A percentile compares a stretch with the other conserved stretches of the same genome.
Evolutionary conservation across 2,113 vertebrate species (phyloP).

Genomic region (Burhinus bistriatus): DNA sequence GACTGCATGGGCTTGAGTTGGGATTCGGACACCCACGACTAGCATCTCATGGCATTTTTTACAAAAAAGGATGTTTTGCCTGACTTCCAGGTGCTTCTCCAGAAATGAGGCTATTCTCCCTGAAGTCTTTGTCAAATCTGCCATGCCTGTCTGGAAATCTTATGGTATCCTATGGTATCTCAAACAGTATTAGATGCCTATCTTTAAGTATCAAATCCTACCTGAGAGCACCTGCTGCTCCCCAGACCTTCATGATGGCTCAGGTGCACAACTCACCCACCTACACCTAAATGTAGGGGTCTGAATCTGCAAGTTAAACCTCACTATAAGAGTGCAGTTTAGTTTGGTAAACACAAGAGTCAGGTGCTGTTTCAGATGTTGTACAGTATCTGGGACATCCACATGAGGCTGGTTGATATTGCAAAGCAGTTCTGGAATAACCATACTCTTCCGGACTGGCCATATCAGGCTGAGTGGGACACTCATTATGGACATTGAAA

Average conservation of each 20-base stretch:
- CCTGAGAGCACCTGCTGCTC: neutral
- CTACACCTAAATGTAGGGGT: neutral
- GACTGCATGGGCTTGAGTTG: neutral
- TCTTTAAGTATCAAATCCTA: neutral
- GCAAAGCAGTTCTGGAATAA: neutral
- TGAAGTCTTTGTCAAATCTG: neutral
- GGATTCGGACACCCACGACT: neutral
- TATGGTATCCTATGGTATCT: neutral
- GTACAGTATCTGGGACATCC: neutral
- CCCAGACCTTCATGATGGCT: neutral
- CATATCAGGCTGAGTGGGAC: neutral
- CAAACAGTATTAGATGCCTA: neutral
- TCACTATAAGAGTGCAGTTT: neutral
- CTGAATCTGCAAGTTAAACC: neutral
- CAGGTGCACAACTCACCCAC: neutral
- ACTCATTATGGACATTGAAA: neutral
- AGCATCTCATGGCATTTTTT: neutral
- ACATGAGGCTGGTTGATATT: neutral
- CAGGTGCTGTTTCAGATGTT: neutral
- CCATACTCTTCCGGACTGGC: neutral
- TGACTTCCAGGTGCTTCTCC: neutral
- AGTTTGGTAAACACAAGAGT: neutral
- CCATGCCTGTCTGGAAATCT: neutral
- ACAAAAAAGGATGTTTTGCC: neutral
- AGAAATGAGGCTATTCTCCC: neutral